These are phyloP conservation scores for Agapostemon virescens DNA, from an alignment of 2,888 invertebrate species.

Conservation along the genomic window DNA sequence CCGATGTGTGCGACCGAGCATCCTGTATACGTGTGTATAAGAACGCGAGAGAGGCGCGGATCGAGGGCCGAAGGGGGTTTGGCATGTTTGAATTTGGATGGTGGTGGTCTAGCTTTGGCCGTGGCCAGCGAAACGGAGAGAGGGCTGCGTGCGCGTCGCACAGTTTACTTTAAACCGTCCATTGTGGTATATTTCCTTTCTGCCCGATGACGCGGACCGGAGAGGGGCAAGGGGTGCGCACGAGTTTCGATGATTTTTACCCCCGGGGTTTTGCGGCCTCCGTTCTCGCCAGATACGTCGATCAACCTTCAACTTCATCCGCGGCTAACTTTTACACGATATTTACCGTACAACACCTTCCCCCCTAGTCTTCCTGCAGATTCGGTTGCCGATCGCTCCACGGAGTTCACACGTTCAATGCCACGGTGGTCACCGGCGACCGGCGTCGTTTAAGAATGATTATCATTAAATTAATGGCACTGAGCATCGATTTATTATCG, in stretches of 20 bases:
- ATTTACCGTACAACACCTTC: not conserved
- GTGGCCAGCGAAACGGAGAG: conserved; percentile 32
- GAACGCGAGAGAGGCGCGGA: conserved; percentile 58
- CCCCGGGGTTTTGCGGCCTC: conserved; percentile 40
- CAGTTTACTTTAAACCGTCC: conserved; percentile 67
- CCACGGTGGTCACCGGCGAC: no score
- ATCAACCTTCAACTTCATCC: not conserved
- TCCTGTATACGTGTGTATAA: conserved; percentile 61
- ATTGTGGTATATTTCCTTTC: conserved; percentile 55
- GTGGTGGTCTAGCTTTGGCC: conserved; percentile 62
- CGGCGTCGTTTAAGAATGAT: no score
- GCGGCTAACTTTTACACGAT: not conserved
- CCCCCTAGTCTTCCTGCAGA: not conserved
- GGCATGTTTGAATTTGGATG: conserved; percentile 68
- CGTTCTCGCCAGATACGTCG: not conserved
- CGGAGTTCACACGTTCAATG: no score
- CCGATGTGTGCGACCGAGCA: conserved; percentile 37
- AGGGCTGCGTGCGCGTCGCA: conserved; percentile 58
- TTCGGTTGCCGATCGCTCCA: no score
- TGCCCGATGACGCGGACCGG: conserved; percentile 31
- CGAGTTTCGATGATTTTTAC: conserved; percentile 41
- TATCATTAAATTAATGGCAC: no score
- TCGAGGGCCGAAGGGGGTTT: conserved; percentile 20
- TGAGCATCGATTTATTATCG: no score
- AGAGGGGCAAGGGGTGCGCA: conserved; percentile 11